Conservation (phyloP, 2,888 invertebrate species). For the Amiota minor region DNA sequence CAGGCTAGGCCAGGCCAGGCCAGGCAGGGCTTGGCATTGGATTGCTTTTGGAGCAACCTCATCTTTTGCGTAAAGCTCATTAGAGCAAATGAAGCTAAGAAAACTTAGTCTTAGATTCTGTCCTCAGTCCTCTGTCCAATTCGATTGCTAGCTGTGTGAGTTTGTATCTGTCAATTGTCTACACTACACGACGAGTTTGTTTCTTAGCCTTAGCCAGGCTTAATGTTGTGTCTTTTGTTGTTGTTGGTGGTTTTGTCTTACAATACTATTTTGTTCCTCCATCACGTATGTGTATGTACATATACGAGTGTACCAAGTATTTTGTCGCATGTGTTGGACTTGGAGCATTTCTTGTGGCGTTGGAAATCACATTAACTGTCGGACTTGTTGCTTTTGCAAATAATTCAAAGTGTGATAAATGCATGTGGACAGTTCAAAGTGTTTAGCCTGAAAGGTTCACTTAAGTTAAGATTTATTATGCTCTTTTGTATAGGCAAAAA, state of each 20-base stretch:
- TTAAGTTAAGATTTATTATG: slow-evolving; percentile 31
- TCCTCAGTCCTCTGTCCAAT: no score
- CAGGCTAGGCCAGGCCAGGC: not conserved
- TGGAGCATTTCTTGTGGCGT: slow-evolving; percentile 45
- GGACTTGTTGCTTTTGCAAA: slow-evolving; percentile 52
- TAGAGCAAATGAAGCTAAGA: slow-evolving; percentile 19
- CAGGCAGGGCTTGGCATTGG: slow-evolving; percentile 3
- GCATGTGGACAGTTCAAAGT: slow-evolving; percentile 38
- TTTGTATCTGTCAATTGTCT: slow-evolving; percentile 25
- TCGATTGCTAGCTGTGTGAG: not conserved
- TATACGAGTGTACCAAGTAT: not conserved
- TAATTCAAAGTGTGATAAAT: slow-evolving; percentile 55
- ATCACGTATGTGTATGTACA: not conserved
- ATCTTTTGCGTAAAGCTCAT: slow-evolving; percentile 18
- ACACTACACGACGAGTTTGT: no score
- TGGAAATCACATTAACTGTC: slow-evolving; percentile 66
- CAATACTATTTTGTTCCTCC: not conserved
- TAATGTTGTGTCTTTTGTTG: slow-evolving; percentile 1
- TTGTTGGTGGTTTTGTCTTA: slow-evolving; percentile 12
- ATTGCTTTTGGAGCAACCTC: not conserved
- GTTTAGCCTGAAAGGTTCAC: slow-evolving; percentile 33
- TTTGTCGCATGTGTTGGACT: slow-evolving; percentile 15
- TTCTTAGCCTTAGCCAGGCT: no score
- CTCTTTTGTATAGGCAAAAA: slow-evolving; percentile 6
- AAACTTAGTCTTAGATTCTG: not conserved